phyloP scores from a whole-genome alignment of 2,113 vertebrate species.

The Camelus bactrianus region DNA sequence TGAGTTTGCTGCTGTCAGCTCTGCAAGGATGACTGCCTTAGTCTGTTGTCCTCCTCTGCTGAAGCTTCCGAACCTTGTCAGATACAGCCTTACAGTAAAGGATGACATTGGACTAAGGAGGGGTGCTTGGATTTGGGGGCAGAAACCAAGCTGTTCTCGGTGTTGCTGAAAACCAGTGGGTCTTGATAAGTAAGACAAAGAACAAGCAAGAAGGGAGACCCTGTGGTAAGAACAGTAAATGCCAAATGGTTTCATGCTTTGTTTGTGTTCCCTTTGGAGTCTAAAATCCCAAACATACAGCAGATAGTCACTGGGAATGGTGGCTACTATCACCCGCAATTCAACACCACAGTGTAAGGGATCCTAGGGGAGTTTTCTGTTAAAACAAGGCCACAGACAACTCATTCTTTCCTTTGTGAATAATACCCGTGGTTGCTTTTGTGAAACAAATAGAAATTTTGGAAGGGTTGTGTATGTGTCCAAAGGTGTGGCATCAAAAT shows the following conservation, averaged over 20 bases:
- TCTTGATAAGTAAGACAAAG: background rate
- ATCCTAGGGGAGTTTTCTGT: background rate
- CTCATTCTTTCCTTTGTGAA: background rate
- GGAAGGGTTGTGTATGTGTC: background rate
- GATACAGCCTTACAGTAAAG: background rate
- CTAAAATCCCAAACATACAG: background rate
- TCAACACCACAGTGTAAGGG: background rate
- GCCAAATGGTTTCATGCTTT: background rate
- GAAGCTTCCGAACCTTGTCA: background rate
- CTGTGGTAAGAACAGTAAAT: background rate
- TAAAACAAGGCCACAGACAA: background rate
- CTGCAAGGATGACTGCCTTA: background rate
- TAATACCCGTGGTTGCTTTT: background rate
- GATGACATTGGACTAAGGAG: background rate
- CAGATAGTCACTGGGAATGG: background rate
- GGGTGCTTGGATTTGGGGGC: no score
- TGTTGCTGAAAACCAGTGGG: background rate
- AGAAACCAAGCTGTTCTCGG: fast-evolving
- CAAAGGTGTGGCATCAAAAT: background rate
- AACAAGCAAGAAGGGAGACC: background rate
- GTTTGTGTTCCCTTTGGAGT: background rate
- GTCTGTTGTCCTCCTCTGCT: background rate
- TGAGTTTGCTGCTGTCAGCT: background rate
- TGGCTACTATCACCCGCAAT: background rate
- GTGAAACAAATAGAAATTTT: background rate